Conservation (phyloP, 1,140 invertebrate species). For the Procambarus virginalis region DNA sequence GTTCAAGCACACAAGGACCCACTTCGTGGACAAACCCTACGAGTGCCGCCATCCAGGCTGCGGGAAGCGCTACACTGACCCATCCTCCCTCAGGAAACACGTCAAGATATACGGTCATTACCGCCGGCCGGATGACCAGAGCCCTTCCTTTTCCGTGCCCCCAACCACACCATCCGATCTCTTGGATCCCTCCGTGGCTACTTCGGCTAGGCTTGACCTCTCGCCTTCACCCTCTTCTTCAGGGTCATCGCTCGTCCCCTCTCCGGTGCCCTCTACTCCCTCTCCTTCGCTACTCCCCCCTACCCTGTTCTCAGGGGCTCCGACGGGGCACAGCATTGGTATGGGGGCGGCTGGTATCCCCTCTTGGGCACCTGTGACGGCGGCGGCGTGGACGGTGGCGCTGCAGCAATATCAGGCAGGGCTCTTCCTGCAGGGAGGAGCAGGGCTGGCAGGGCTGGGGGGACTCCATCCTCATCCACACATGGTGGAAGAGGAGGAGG, state of each 20-base stretch:
- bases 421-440: slow-evolving; percentile 44
- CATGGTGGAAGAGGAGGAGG: slow-evolving; percentile 49
- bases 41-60: slow-evolving; percentile 85
- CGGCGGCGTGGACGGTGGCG: slow-evolving; percentile 63
- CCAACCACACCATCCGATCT: slow-evolving; percentile 37
- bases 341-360: slow-evolving; percentile 50
- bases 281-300: slow-evolving; percentile 63
- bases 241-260: slow-evolving; percentile 60
- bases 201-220: slow-evolving; percentile 57
- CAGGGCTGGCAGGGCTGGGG: slow-evolving; percentile 47
- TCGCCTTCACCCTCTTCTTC: slow-evolving; percentile 68
- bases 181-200: slow-evolving; percentile 33
- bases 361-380: slow-evolving; percentile 51
- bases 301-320: slow-evolving; percentile 50
- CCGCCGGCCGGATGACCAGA: slow-evolving; percentile 72
- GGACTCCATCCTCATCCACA: slow-evolving; percentile 29
- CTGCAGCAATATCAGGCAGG: slow-evolving; percentile 62
- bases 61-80: slow-evolving; percentile 90
- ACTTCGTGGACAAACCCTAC: slow-evolving; percentile 86
- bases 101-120: slow-evolving; percentile 83
- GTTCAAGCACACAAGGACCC: slow-evolving; percentile 90
- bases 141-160: slow-evolving; percentile 20
- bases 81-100: slow-evolving; percentile 87
- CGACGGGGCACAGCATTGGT: slow-evolving; percentile 8
- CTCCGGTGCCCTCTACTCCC: slow-evolving; percentile 55